Evolutionary conservation across 2,797 vertebrate species (phyloP), one percentile per base, ranked within the genome.

Genomic region (Cephalopachus bancanus): DNA sequence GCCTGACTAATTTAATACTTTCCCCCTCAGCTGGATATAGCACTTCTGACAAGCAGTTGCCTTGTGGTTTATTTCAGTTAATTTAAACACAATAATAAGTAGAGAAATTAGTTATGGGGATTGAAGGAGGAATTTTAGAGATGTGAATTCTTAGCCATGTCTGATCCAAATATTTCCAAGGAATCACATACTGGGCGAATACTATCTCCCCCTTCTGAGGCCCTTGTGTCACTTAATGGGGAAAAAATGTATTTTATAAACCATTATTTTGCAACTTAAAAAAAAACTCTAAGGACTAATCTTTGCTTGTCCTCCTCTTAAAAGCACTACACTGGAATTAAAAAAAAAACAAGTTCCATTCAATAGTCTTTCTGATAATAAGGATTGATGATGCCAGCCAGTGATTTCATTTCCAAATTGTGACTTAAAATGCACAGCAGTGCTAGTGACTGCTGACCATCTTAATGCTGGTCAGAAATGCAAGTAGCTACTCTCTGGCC

Each of bases 51-150:
- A 96, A 86, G 98, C 53, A 10, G 96, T 97, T 98, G 98, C 97
- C 97, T 98, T 85, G 92, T 98, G 97, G 98, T 99, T 98, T 98
- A 98, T 99, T 99, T 98, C 98, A 97, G 87, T 97, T 98, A 98
- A 98, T 98, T 99, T 98, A 99, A 98, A 94, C 74, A 93, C 78
- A 97, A 98, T 97, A 98, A 98, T 99, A 98, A 99, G 98, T 98
- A 97, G 98, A 99, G 98, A 98, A 99, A 98, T 97, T 97, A 95
- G 96, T 98, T 97, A 96, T 98, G 97, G 97, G 90, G 97, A 96
- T 98, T 97, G 81, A 97, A 95, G 95, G 37, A 93, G 95, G 30
- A 53, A 79, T 97, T 96, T 98, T 97, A 97, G 96, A 96, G 87
- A 86, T 92, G 94, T 87, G 83, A 98, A 94, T 97, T 97, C 96